Percentiles rank a stretch among this genome's conserved stretches.
phyloP scores from a whole-genome alignment of 2,797 vertebrate genomes.

The Phaenicophaeus curvirostris region DNA sequence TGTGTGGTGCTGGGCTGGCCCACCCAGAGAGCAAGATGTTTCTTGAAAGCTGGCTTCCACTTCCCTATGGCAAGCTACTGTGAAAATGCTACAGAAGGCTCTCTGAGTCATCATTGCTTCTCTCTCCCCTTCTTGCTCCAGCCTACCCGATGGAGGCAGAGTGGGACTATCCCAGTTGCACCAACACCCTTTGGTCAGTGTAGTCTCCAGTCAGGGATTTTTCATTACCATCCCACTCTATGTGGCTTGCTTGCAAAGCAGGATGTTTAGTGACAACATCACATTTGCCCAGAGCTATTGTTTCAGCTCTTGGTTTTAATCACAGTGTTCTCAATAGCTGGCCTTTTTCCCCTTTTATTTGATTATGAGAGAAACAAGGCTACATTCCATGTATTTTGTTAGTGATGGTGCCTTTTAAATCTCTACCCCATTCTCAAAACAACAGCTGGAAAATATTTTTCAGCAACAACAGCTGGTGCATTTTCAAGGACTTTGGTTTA shows the following conservation, averaged over 20 bases:
- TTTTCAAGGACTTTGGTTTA: slow-evolving; percentile 16
- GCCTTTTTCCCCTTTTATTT: background rate
- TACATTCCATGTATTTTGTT: background rate
- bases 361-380: background rate
- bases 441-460: slow-evolving; percentile 22
- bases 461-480: background rate
- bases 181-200: background rate
- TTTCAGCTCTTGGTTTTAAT: slow-evolving; percentile 52
- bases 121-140: background rate
- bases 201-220: background rate
- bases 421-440: slow-evolving; percentile 2
- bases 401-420: background rate
- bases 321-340: slow-evolving; percentile 2
- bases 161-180: background rate
- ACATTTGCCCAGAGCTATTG: slow-evolving; percentile 44
- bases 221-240: background rate
- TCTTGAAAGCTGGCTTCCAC: slow-evolving; percentile 51
- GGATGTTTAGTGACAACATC: background rate
- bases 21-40: slow-evolving; percentile 69
- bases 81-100: background rate
- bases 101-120: background rate
- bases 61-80: slow-evolving; percentile 43
- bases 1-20: slow-evolving; percentile 47
- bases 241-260: background rate
- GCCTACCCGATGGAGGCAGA: background rate